Base-by-base conservation (phyloP, 2,888 invertebrate genomes). In the Cynaeus angustus region DNA sequence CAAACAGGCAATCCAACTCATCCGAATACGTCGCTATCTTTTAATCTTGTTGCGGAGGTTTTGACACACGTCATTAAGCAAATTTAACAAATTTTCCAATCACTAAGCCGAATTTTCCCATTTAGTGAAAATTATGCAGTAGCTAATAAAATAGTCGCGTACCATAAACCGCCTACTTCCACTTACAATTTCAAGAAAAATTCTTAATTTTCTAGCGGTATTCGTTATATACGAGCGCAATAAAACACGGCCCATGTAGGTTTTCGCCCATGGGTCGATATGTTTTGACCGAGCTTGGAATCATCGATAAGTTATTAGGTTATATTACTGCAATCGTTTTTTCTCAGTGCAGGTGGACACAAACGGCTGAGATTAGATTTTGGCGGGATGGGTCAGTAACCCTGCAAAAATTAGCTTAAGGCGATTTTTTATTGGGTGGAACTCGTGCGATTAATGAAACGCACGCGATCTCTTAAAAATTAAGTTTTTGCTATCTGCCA, bases 171-270 rank as follows among this genome's bases (percentile, higher is more conserved):
- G 33, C 33, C 33, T 7, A 33, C 33, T n/a, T 21, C 9, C 6
- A 33, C 6, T 33, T 33, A 33, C 33, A 6, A 33, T 9, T 6
- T 7, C 33, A 33, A 7, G 9, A 33, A 33, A 33, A 33, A 33
- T 33, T 9, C n/a, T 33, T 33, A 33, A 33, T 33, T 33, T 33
- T 33, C 33, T 33, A 33, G 33, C 33, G 33, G 33, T 33, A 9
- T 33, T 33, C n/a, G n/a, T 33, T 4, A 9, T 33, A 33, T 33
- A 33, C 33, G 33, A 33, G 33, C n/a, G 33, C n/a, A 33, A 33
- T 33, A 33, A 33, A 33, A 33, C 1, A 33, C 2, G 33, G 2
- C n/a, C 33, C n/a, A 33, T 33, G 33, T 33, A 33, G 33, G 33
- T 33, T 33, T 33, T 33, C 33, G 9, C 7, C 33, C 33, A 33